Base-by-base conservation (phyloP, 1,140 invertebrate species). In the Medauroidea extradentata region DNA sequence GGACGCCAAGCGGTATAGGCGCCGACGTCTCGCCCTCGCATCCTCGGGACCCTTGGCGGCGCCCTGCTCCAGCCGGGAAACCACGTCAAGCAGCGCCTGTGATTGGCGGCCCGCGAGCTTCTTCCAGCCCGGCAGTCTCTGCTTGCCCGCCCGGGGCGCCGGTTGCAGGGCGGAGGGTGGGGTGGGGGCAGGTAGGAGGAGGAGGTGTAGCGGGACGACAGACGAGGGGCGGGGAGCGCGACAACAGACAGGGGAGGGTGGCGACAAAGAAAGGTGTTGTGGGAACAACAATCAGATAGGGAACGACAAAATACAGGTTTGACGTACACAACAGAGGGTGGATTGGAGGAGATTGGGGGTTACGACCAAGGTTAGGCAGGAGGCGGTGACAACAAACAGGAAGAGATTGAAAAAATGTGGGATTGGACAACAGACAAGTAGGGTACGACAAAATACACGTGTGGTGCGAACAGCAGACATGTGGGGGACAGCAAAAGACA, bases 1-100 rank as follows among this genome's bases (percentile, higher is more conserved):
- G 0, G 87, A 90, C 3, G 83, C 79, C 34, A 91, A 76, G 67
- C 87, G 82, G 68, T 90, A 93, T 23, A 92, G 79, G 67, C 85
- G 82, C 67, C 86, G 81, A 61, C 88, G 75, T 50, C 84, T 80
- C 2, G 79, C 75, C 73, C 83, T 86, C 9, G 85, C 76, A 59
- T 87, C 85, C 43, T 79, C 76, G 0, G 57, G 62, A 25, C 63
- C 50, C 13, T 80, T 75, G 41, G 48, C 16, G 2, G 63, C 46
- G 18, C 51, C 63, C 58, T 66, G 52, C 25, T 60, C 78, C 74
- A 79, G 73, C 67, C 78, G 79, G 68, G 79, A 81, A 59, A 84
- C 79, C 74, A 84, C 77, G 64, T 82, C 79, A 74, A 81, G 69
- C 59, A 84, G 73, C 62, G 78, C 79, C 58, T 79, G 76, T 50